Conservation (phyloP, 1,140 invertebrate species). For the Gryllus bimaculatus region DNA sequence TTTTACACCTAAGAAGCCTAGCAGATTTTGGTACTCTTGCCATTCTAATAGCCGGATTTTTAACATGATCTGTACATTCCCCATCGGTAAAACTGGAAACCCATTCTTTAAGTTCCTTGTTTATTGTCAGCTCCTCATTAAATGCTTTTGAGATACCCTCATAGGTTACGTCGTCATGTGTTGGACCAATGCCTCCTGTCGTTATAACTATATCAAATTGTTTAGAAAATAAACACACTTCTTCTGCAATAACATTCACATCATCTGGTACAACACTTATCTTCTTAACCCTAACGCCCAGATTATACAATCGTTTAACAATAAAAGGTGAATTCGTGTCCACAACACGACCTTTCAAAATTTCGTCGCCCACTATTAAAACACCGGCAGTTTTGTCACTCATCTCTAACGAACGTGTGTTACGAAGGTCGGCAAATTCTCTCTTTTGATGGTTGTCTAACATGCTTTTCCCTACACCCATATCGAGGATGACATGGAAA, state of each 20-base stretch:
- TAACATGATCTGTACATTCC: slow-evolving; percentile 23
- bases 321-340: slow-evolving; percentile 69
- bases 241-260: slow-evolving; percentile 54
- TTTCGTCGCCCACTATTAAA: slow-evolving; percentile 73
- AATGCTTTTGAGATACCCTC: slow-evolving; percentile 68
- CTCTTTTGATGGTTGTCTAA: too few relatives aligned
- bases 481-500: too few relatives aligned
- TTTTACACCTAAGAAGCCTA: slow-evolving; percentile 7
- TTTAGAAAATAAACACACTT: slow-evolving; percentile 55
- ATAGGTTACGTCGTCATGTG: slow-evolving; percentile 78
- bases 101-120: slow-evolving; percentile 49
- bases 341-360: slow-evolving; percentile 66
- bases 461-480: too few relatives aligned
- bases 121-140: slow-evolving; percentile 42
- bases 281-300: slow-evolving; percentile 57
- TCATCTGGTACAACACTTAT: slow-evolving; percentile 63
- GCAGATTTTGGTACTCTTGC: slow-evolving; percentile 37
- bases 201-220: slow-evolving; percentile 58
- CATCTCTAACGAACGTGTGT: slow-evolving; percentile 20
- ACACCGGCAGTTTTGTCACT: slow-evolving; percentile 35
- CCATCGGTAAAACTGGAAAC: slow-evolving; percentile 37
- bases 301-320: slow-evolving; percentile 49
- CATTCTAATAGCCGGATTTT: slow-evolving; percentile 38
- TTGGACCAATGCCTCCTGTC: slow-evolving; percentile 72
- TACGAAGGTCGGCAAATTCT: too few relatives aligned